These are phyloP conservation scores for Taenioides sp. DNA, from an alignment of 2,797 vertebrate genomes.

Conservation along the genomic window DNA sequence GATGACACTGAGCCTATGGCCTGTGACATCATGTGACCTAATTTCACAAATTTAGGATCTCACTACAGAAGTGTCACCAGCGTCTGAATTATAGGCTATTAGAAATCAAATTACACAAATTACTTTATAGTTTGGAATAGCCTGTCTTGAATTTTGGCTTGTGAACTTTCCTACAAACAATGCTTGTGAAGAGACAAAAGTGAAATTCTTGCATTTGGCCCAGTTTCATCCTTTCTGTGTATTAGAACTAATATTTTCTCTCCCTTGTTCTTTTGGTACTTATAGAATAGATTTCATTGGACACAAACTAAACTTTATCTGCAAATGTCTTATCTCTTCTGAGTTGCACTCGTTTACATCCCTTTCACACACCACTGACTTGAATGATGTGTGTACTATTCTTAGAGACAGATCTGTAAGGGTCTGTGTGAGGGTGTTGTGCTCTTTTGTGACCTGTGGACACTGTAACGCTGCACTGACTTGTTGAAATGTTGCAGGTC, in stretches of 20 bases:
- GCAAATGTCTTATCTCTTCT: neutral
- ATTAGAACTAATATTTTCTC: neutral
- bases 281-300: neutral
- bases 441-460: constrained; percentile 21
- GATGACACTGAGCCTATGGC: neutral
- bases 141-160: neutral
- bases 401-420: constrained; percentile 22
- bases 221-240: neutral
- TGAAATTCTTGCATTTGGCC: neutral
- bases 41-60: neutral
- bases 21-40: constrained; percentile 5
- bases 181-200: neutral
- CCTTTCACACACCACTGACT: constrained; percentile 7
- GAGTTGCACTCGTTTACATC: neutral
- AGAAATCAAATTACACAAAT: neutral
- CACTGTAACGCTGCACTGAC: constrained; percentile 27
- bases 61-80: neutral
- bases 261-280: neutral
- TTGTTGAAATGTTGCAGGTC: constrained; percentile 36
- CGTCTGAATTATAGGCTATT: neutral
- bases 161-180: neutral
- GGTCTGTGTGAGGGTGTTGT: constrained; percentile 21
- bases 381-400: constrained; percentile 45
- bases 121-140: too few relatives aligned
- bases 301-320: neutral